Evolutionary conservation across 2,797 vertebrate species (phyloP), one percentile per base, ranked within the genome.

Genomic region (Heterohyrax brucei): DNA sequence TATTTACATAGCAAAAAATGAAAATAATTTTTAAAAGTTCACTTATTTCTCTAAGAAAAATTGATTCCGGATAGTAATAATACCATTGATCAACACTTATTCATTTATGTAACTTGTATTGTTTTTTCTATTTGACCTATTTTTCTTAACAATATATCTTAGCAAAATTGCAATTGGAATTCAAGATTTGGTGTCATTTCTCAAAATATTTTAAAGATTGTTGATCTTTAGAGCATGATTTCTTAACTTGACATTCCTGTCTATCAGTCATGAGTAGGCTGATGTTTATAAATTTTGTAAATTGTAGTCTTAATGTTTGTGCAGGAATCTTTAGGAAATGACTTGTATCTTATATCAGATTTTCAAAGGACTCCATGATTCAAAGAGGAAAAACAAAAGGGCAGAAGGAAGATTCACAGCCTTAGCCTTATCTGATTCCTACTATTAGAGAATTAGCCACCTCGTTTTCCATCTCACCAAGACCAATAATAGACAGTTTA

Each of bases 11-110:
- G 10, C 8, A 93, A 80, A 75, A 22, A 39, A 64, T 26, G 2
- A 72, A 89, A 90, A 50, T 64, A 33, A 76, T 46, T 64, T 86
- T 72, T 80, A 89, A 93, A 90, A 14, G 7, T 16, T 68, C 10
- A 33, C 1, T 89, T 78, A 13, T 14, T 93, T 76, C 10, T 88
- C 21, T 84, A 73, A 73, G n/a, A 48, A 82, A 76, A 77, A 75
- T 70, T 44, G 24, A 44, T 87, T 93, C 70, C 10, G 53, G 24
- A 39, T 1, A 8, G 12, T 10, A 64, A 39, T 59, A 19, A 75
- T 44, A 28, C 3, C 7, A 33, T 13, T 10, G 22, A 59, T 28
- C 10, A 13, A 53, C 66, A 91, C 22, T 66, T 68, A 56, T 59
- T 73, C 61, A 50, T n/a, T 59, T 33, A 39, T 87, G n/a, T 22